phyloP scores from a whole-genome alignment of 2,797 vertebrate genomes.

The Hippopotamyrus pictus region DNA sequence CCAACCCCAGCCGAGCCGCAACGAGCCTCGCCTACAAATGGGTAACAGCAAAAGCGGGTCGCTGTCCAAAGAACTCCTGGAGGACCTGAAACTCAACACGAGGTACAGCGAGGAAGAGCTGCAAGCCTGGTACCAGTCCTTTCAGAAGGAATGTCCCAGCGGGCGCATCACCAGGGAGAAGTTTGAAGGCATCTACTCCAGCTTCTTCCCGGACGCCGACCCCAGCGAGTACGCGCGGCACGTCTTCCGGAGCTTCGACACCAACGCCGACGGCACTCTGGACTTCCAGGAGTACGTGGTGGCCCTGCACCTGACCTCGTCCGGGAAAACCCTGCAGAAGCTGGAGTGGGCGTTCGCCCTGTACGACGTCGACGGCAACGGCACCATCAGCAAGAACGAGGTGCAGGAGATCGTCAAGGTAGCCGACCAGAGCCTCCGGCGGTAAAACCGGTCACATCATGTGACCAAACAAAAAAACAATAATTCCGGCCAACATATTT shows the following conservation, averaged over 20 bases:
- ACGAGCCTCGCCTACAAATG: slow-evolving; percentile 53
- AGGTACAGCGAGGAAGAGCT: slow-evolving; percentile 79
- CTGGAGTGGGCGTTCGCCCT: slow-evolving; percentile 91
- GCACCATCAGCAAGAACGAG: slow-evolving; percentile 82
- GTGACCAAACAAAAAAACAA: background rate
- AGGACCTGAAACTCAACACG: slow-evolving; percentile 82
- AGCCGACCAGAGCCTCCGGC: slow-evolving; percentile 11
- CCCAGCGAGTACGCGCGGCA: slow-evolving; percentile 80
- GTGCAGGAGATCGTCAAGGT: slow-evolving; percentile 85
- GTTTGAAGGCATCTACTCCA: slow-evolving; percentile 84
- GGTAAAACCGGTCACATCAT: background rate
- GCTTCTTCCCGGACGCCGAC: slow-evolving; percentile 83
- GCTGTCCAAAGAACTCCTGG: slow-evolving; percentile 80
- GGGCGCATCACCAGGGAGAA: slow-evolving; percentile 76
- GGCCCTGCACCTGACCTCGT: slow-evolving; percentile 83
- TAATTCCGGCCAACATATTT: background rate
- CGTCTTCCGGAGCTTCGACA: slow-evolving; percentile 90
- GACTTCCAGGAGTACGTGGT: slow-evolving; percentile 92
- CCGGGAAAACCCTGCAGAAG: slow-evolving; percentile 77
- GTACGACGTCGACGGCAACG: slow-evolving; percentile 87
- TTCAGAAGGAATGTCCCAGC: slow-evolving; percentile 79
- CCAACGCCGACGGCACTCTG: slow-evolving; percentile 81
- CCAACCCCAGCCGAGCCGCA: background rate
- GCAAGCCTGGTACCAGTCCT: slow-evolving; percentile 80
- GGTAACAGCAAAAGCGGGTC: slow-evolving; percentile 81